Evolutionary conservation across 2,113 vertebrate genomes (phyloP).

Genomic region (Circaetus gallicus): DNA sequence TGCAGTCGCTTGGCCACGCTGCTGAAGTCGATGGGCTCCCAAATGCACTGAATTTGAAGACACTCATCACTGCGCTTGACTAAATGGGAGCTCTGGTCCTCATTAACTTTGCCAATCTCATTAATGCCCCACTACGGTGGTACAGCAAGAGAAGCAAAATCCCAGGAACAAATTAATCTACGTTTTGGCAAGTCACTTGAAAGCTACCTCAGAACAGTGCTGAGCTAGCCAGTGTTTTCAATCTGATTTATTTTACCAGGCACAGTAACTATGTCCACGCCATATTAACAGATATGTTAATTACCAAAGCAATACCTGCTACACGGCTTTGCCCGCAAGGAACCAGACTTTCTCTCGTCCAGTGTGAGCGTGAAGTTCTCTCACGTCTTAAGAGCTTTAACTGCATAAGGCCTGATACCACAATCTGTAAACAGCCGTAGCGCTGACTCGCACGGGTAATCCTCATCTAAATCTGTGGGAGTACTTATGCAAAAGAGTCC

Average conservation of each 20-base stretch:
- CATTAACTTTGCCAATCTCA: accelerated
- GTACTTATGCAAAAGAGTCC: not conserved
- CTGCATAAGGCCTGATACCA: not conserved
- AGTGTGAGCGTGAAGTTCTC: not conserved
- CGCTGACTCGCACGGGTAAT: not conserved
- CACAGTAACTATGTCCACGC: not conserved
- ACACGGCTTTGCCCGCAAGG: slow-evolving; percentile 3
- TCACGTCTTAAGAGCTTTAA: not conserved
- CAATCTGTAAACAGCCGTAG: not conserved
- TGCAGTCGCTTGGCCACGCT: not conserved
- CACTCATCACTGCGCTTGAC: not conserved
- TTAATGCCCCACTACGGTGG: not conserved
- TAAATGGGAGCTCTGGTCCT: not conserved
- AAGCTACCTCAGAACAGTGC: not conserved
- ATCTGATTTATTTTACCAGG: not conserved
- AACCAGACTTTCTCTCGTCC: not conserved
- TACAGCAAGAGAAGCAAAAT: not conserved
- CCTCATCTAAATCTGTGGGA: not conserved
- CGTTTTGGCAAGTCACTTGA: not conserved
- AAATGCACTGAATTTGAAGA: not conserved
- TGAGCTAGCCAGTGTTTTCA: not conserved
- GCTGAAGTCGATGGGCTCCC: not conserved
- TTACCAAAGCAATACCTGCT: not conserved
- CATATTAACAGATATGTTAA: not conserved
- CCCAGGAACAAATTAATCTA: not conserved